Evolutionary conservation across 2,113 vertebrate genomes (phyloP).

Genomic region (Phodopus roborovskii): DNA sequence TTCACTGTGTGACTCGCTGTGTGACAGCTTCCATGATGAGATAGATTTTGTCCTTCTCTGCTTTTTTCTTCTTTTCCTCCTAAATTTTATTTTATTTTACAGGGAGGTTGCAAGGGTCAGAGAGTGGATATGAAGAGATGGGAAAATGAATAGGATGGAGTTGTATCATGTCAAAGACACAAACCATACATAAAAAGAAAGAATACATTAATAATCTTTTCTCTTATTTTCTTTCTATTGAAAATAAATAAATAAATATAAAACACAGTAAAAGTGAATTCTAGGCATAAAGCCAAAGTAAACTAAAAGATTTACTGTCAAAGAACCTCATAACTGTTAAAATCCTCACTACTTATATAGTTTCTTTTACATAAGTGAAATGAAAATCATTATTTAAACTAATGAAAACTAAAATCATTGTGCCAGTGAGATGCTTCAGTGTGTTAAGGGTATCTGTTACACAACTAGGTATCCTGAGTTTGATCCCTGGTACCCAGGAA

Average conservation of each 20-base stretch:
- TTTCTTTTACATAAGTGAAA: slow-evolving; percentile 3
- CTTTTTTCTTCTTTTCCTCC: neutral
- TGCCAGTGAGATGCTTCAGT: neutral
- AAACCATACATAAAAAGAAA: neutral
- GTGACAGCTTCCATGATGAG: neutral
- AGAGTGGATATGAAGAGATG: neutral
- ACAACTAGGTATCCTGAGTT: neutral
- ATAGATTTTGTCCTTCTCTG: neutral
- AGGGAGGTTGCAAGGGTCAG: neutral
- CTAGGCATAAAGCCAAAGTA: neutral
- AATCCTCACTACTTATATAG: neutral
- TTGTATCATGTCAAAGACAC: neutral
- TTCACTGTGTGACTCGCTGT: neutral
- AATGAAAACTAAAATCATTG: neutral
- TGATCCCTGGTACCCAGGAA: too few species aligned
- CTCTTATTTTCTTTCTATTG: neutral
- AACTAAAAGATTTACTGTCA: slow-evolving; percentile 4
- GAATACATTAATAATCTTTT: neutral
- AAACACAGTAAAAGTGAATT: neutral
- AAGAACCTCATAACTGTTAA: neutral
- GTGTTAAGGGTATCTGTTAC: too few species aligned
- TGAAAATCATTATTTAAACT: neutral
- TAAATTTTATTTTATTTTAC: neutral
- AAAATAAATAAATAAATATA: neutral
- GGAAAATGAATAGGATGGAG: neutral